Conservation (phyloP, 1,140 invertebrate species). For the Hyposmocoma kahamanoa region DNA sequence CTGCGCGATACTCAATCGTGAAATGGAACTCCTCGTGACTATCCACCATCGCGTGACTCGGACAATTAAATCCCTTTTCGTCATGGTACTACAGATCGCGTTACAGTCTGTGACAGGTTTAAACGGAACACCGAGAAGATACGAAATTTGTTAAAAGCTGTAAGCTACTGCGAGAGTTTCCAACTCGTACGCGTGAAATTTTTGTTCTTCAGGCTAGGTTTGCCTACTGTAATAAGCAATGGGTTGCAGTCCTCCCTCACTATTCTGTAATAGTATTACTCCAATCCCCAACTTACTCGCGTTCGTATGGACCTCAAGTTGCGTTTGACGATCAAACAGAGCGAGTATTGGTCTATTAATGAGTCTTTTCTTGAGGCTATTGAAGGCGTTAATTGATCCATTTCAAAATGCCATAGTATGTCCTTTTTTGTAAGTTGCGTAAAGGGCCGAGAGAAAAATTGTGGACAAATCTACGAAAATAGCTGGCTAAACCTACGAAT, state of each 20-base stretch:
- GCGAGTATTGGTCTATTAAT: neutral
- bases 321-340: neutral
- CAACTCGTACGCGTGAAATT: neutral
- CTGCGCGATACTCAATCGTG: neutral
- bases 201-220: neutral
- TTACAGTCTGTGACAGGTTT: neutral
- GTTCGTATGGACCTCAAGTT: neutral
- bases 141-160: neutral
- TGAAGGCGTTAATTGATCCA: too few species aligned
- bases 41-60: neutral
- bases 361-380: neutral
- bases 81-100: neutral
- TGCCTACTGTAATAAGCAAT: neutral
- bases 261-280: neutral
- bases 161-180: neutral
- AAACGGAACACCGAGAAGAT: neutral
- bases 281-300: neutral
- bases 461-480: neutral
- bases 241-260: neutral
- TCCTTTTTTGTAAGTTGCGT: neutral
- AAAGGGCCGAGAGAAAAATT: neutral
- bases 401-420: too few species aligned
- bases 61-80: neutral
- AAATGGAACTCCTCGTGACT: neutral
- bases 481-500: neutral